Percentiles rank a stretch among this genome's conserved stretches.
Evolutionary conservation across 2,888 invertebrate species (phyloP).

Genomic region (Formica aserva): DNA sequence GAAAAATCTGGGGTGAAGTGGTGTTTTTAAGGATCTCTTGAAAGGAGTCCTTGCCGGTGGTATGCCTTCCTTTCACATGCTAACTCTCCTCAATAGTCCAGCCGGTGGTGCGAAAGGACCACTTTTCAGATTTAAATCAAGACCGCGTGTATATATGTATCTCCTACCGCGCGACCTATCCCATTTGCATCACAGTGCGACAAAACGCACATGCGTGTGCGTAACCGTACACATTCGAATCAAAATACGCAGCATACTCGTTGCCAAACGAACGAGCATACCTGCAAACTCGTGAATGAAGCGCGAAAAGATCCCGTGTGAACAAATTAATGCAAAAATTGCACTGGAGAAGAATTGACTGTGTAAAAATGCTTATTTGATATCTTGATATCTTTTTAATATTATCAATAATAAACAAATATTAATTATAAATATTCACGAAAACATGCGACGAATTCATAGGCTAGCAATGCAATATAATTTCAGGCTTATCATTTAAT

Average conservation of each 20-base stretch:
- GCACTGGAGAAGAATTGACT: too few relatives aligned
- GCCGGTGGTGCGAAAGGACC: slow-evolving; percentile 62
- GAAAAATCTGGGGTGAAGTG: slow-evolving; percentile 25
- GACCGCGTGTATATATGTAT: slow-evolving; percentile 58
- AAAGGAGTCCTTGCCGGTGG: slow-evolving; percentile 45
- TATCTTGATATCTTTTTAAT: not conserved
- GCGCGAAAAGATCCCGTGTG: slow-evolving; percentile 38
- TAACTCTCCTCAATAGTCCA: slow-evolving; percentile 64
- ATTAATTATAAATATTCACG: not conserved
- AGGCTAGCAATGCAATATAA: slow-evolving; percentile 7
- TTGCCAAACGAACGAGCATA: slow-evolving; percentile 53
- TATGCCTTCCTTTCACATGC: slow-evolving; percentile 71
- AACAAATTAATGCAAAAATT: slow-evolving; percentile 36
- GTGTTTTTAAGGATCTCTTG: slow-evolving; percentile 60
- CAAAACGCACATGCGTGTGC: slow-evolving; percentile 59
- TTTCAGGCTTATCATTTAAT: slow-evolving; percentile 11
- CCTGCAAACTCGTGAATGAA: slow-evolving; percentile 36
- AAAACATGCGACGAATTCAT: not conserved
- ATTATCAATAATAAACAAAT: not conserved
- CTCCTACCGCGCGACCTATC: slow-evolving; percentile 61
- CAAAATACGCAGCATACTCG: slow-evolving; percentile 55
- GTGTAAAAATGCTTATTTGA: not conserved
- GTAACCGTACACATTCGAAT: slow-evolving; percentile 52
- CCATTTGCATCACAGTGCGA: slow-evolving; percentile 74
- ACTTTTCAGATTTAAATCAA: slow-evolving; percentile 77